These are phyloP conservation scores for Hedychridium roseum DNA, from an alignment of 2,888 invertebrate species.

Conservation along the genomic window DNA sequence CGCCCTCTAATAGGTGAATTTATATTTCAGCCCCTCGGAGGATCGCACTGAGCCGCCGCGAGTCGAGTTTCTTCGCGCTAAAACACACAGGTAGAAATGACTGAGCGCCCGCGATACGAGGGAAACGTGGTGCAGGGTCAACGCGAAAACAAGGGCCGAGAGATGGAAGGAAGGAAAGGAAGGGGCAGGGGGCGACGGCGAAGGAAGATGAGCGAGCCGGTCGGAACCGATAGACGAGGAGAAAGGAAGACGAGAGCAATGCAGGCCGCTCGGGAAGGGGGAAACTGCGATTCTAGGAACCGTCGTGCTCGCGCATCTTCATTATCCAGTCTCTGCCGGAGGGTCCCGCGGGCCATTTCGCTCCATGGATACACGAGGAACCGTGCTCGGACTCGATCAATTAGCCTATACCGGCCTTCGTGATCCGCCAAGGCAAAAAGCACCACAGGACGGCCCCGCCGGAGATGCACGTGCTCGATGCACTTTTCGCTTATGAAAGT, in stretches of 20 bases:
- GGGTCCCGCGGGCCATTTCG: constrained; percentile 36
- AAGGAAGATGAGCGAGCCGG: too few relatives aligned
- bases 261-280: constrained; percentile 10
- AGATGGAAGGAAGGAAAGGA: neutral
- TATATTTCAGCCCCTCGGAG: too few relatives aligned
- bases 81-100: too few relatives aligned
- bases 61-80: too few relatives aligned
- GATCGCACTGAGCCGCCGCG: too few relatives aligned
- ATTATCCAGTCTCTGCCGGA: constrained; percentile 47
- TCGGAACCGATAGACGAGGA: neutral
- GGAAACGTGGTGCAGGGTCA: constrained; percentile 16
- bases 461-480: constrained; percentile 42
- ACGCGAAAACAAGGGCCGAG: neutral
- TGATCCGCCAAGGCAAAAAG: constrained; percentile 40
- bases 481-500: constrained; percentile 43
- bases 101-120: too few relatives aligned
- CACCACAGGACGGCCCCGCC: constrained; percentile 22
- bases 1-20: too few relatives aligned
- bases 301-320: constrained; percentile 54
- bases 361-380: constrained; percentile 35
- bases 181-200: constrained; percentile 1
- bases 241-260: constrained; percentile 4
- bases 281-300: constrained; percentile 42
- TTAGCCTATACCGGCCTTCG: constrained; percentile 46
- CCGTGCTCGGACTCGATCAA: constrained; percentile 51